Evolutionary conservation across 2,113 vertebrate species (phyloP), one percentile per base, ranked within the genome.

Genomic region (Siphamia tubifer): DNA sequence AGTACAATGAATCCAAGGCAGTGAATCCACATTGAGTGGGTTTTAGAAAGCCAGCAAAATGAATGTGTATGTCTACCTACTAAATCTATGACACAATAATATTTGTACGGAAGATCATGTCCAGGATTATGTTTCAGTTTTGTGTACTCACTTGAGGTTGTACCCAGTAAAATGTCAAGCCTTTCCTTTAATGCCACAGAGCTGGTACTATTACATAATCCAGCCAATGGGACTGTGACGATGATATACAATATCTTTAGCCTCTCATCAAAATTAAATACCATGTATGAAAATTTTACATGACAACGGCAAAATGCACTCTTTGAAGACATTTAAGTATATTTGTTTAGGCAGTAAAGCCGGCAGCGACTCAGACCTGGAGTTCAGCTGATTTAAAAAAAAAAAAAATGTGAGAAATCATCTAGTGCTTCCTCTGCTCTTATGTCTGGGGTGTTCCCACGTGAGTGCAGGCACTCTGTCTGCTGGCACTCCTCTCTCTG

Each of bases 401-500:
- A 27, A 21, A 8, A 52, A 68, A 39, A 56, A 27, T 5, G 7
- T 12, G 27, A 47, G 51, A 27, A 66, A 62, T 47, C 43, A 38
- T 42, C 34, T 25, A 28, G 54, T 35, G 44, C 17, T 28, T 36
- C 7, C 38, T 62, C 21, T 5, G 16, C 44, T 53, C 24, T 39
- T 1, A 3, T 19, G 55, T 70, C 19, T 32, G 43, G 48, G 64
- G 43, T 48, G 60, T 74, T 81, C 71, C 74, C 67, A 35, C 9
- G 12, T 44, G 72, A 55, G 15, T 15, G 17, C 28, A 32, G 54
- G 51, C 60, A 53, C 48, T 49, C 52, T 2, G 30, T 57, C 58
- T 56, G 49, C 71, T 74, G 68, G 77, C 56, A 3, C 51, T 53
- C 16, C 10, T 23, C 64, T 52, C 53, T 77, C 27, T n/a, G 68